phyloP scores from a whole-genome alignment of 1,140 invertebrate genomes.

The Pseudoatta argentina region DNA sequence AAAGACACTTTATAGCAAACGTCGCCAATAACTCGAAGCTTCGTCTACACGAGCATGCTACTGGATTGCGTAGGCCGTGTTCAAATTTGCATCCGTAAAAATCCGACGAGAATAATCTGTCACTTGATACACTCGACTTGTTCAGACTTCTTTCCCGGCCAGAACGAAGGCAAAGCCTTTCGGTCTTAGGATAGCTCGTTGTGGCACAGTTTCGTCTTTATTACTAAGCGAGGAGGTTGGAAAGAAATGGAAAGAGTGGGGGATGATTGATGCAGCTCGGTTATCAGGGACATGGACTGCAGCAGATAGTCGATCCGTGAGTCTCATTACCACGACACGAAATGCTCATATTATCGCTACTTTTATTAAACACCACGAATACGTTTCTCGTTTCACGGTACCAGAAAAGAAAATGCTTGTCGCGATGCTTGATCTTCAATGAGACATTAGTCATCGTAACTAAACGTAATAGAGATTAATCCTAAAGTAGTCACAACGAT shows the following conservation, averaged over 20 bases:
- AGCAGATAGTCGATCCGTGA: slow-evolving; percentile 80
- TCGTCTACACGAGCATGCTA: slow-evolving; percentile 66
- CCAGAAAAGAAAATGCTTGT: slow-evolving; percentile 50
- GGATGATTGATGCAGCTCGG: slow-evolving; percentile 84
- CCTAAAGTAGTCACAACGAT: slow-evolving; percentile 4
- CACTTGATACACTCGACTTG: slow-evolving; percentile 39
- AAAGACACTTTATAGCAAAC: neutral
- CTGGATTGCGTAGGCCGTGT: slow-evolving; percentile 69
- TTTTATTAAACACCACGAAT: slow-evolving; percentile 84
- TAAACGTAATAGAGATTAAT: slow-evolving; percentile 62
- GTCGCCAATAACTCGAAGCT: slow-evolving; percentile 65
- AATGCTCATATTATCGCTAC: slow-evolving; percentile 86
- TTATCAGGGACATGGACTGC: slow-evolving; percentile 84
- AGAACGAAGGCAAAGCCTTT: slow-evolving; percentile 11
- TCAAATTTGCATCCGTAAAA: slow-evolving; percentile 75
- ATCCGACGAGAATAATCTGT: slow-evolving; percentile 71
- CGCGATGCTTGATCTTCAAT: slow-evolving; percentile 46
- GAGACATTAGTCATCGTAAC: slow-evolving; percentile 48
- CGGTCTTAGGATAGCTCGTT: slow-evolving; percentile 42
- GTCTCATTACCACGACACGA: slow-evolving; percentile 85
- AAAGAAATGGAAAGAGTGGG: slow-evolving; percentile 62
- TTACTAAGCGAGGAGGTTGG: slow-evolving; percentile 74
- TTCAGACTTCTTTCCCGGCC: slow-evolving; percentile 7
- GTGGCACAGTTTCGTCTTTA: slow-evolving; percentile 81
- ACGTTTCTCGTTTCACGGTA: slow-evolving; percentile 41